These are phyloP conservation scores for Limosa lapponica DNA, from an alignment of 2,797 vertebrate species.

Conservation along the genomic window DNA sequence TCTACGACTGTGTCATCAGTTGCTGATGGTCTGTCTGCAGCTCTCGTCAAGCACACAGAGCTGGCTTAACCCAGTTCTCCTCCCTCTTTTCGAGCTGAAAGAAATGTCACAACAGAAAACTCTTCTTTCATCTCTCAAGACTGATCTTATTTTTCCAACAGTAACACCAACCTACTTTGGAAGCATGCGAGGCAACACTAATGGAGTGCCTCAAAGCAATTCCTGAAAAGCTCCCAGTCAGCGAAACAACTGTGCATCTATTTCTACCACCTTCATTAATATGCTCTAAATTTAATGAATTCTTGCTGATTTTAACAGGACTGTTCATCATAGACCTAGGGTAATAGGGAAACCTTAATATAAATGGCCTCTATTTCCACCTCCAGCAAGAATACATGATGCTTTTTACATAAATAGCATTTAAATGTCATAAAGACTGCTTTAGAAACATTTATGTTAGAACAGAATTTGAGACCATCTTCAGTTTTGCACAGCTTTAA, in stretches of 20 bases:
- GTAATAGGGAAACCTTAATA: background rate
- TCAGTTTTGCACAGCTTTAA: background rate
- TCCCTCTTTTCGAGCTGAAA: background rate
- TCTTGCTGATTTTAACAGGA: conserved; percentile 18
- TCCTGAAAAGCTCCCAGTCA: conserved; percentile 4
- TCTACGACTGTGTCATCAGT: background rate
- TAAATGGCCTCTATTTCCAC: background rate
- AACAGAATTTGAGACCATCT: background rate
- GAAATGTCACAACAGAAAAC: background rate
- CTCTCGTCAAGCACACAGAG: background rate
- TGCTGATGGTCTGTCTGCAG: background rate
- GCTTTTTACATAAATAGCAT: background rate
- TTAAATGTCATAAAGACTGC: background rate
- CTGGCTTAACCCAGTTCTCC: background rate
- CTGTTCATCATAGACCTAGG: background rate
- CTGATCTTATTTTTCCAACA: background rate
- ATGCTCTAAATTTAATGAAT: background rate
- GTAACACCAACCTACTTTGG: background rate
- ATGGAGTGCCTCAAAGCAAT: background rate
- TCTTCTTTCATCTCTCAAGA: background rate
- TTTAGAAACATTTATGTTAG: background rate
- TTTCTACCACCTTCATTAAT: conserved; percentile 14
- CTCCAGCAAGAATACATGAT: background rate
- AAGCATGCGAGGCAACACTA: background rate
- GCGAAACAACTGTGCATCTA: background rate